These are phyloP conservation scores for Diplolepis rosae DNA, from an alignment of 2,888 invertebrate genomes.

Conservation along the genomic window DNA sequence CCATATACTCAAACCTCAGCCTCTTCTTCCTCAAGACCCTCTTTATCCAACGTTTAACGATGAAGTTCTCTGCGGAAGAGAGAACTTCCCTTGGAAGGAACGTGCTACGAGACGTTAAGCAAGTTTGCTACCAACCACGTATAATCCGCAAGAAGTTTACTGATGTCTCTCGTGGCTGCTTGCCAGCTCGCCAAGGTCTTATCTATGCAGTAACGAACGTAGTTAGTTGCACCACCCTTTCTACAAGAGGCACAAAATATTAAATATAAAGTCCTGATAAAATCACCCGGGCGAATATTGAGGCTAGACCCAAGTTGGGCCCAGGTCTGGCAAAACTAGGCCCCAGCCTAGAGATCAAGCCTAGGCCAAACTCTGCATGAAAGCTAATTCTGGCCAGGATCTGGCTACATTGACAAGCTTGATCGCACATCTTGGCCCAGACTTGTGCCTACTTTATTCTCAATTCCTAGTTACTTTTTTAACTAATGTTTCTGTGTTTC, in stretches of 20 bases:
- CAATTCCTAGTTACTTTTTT: too few species aligned
- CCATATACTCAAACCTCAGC: slow-evolving; percentile 12
- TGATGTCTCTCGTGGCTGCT: slow-evolving; percentile 58
- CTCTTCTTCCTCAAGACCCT: slow-evolving; percentile 27
- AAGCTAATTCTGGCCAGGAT: too few species aligned
- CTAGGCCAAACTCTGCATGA: too few species aligned
- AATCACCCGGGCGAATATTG: too few species aligned
- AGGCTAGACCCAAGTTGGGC: too few species aligned
- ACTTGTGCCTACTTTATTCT: too few species aligned
- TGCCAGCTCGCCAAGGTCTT: slow-evolving; percentile 49
- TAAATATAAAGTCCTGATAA: too few species aligned
- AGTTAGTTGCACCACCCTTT: slow-evolving; percentile 9
- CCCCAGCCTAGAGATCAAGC: too few species aligned
- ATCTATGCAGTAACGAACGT: slow-evolving; percentile 3
- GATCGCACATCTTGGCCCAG: too few species aligned
- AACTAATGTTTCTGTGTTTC: too few species aligned
- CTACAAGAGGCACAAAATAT: background rate
- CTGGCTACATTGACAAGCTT: too few species aligned
- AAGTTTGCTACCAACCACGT: slow-evolving; percentile 56
- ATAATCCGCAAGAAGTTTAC: slow-evolving; percentile 65
- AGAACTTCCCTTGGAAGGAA: slow-evolving; percentile 14
- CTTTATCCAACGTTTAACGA: slow-evolving; percentile 34
- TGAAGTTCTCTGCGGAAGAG: slow-evolving; percentile 20
- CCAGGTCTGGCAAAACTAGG: too few species aligned
- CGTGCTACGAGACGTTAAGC: slow-evolving; percentile 45